These are phyloP conservation scores for Planococcus citri DNA, from an alignment of 1,140 invertebrate species.

Conservation along the genomic window DNA sequence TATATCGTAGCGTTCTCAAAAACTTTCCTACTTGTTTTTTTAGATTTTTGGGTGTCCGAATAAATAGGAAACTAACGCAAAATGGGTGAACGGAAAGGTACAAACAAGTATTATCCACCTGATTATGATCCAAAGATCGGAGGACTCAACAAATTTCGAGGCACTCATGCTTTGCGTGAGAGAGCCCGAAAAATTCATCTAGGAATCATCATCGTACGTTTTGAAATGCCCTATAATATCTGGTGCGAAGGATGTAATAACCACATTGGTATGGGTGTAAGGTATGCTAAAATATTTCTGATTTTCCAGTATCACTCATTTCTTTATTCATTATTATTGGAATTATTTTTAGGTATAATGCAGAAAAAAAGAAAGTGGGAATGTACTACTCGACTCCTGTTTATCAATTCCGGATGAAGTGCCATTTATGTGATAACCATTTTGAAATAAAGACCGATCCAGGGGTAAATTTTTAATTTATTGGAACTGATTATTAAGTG, in stretches of 20 bases:
- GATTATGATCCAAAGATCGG: conserved; percentile 92
- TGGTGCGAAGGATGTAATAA: conserved; percentile 97
- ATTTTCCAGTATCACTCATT: conserved; percentile 11
- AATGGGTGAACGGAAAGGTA: conserved; percentile 96
- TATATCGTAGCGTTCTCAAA: too few species aligned
- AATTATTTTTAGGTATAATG: conserved; percentile 63
- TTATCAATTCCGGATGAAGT: conserved; percentile 98
- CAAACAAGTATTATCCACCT: conserved; percentile 96
- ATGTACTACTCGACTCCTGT: conserved; percentile 98
- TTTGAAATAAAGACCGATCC: conserved; percentile 99
- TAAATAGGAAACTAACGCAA: not conserved
- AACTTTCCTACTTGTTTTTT: too few species aligned
- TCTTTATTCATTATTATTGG: not conserved
- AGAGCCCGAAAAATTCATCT: conserved; percentile 84
- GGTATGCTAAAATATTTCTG: conserved; percentile 34
- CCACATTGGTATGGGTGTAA: conserved; percentile 97
- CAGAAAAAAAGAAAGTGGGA: conserved; percentile 95
- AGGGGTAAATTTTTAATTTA: conserved; percentile 47
- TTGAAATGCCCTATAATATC: conserved; percentile 99
- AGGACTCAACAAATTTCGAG: conserved; percentile 85
- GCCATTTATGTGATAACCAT: conserved; percentile 95
- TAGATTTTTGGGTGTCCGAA: too few species aligned
- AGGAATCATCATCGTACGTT: conserved; percentile 95
- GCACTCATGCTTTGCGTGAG: conserved; percentile 91
- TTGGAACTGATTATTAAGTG: conserved; percentile 9